Evolutionary conservation across 1,140 invertebrate genomes (phyloP).

Genomic region (Anagrus nilaparvatae): DNA sequence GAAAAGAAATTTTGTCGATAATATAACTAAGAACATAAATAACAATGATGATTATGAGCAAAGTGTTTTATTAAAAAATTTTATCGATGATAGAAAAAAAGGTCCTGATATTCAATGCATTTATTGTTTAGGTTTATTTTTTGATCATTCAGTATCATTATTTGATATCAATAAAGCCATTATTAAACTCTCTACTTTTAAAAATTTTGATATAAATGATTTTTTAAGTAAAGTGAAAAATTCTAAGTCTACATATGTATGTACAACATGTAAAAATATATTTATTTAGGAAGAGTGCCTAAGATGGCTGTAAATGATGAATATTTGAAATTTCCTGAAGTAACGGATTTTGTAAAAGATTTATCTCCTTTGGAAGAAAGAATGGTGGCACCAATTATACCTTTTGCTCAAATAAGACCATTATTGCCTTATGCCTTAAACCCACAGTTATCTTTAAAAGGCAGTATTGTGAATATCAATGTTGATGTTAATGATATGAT

Average conservation of each 20-base stretch:
- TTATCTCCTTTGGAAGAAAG: constrained; percentile 7
- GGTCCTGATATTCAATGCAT: background rate
- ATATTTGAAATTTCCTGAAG: constrained; percentile 4
- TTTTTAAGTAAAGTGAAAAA: background rate
- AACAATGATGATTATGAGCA: too few relatives aligned
- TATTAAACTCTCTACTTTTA: background rate
- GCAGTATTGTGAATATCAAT: constrained; percentile 17
- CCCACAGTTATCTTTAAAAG: constrained; percentile 16
- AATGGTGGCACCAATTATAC: constrained; percentile 12
- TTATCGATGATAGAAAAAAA: background rate
- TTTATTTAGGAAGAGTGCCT: background rate
- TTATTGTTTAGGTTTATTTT: background rate
- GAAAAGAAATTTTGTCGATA: too few relatives aligned
- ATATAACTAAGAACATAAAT: too few relatives aligned
- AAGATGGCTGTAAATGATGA: background rate
- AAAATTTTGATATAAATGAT: background rate
- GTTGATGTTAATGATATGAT: constrained; percentile 18
- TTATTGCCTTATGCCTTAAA: constrained; percentile 15
- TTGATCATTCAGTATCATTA: background rate
- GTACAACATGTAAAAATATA: constrained; percentile 2
- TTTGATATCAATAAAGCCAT: background rate
- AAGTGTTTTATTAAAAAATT: background rate
- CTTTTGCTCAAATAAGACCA: constrained; percentile 16
- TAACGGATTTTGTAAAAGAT: constrained; percentile 3
- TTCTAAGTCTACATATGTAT: background rate